phyloP scores from a whole-genome alignment of 1,140 invertebrate genomes.

The Dolichoris vasculosae region DNA sequence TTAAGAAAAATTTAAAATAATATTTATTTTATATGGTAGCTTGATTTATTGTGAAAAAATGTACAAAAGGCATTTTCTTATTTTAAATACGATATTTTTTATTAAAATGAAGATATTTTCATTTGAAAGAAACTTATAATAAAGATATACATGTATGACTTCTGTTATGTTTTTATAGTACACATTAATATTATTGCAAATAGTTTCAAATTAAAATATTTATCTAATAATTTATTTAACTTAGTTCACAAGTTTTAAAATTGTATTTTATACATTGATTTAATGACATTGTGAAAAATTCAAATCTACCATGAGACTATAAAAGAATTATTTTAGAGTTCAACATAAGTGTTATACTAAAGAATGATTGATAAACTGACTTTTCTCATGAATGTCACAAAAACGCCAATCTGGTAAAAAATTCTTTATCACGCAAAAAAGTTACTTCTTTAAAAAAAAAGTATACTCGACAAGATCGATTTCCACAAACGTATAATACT shows the following conservation, averaged over 20 bases:
- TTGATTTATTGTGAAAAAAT: too few species aligned
- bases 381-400: constrained; percentile 19
- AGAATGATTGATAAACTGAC: constrained; percentile 15
- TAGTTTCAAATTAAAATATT: background rate
- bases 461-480: background rate
- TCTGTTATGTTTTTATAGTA: too few species aligned
- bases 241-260: background rate
- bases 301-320: background rate
- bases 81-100: too few species aligned
- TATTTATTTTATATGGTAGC: too few species aligned
- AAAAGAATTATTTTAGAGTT: constrained; percentile 3
- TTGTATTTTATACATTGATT: background rate
- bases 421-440: constrained; percentile 3
- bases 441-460: background rate
- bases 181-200: background rate
- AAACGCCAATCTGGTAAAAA: background rate
- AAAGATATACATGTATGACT: background rate
- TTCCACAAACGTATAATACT: background rate
- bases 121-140: background rate
- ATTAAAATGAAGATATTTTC: too few species aligned
- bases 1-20: too few species aligned
- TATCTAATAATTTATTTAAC: background rate
- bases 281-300: constrained; percentile 1
- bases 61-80: too few species aligned
- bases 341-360: constrained; percentile 8